These are phyloP conservation scores for Zootoca vivipara DNA, from an alignment of 2,113 vertebrate genomes.

Conservation along the genomic window DNA sequence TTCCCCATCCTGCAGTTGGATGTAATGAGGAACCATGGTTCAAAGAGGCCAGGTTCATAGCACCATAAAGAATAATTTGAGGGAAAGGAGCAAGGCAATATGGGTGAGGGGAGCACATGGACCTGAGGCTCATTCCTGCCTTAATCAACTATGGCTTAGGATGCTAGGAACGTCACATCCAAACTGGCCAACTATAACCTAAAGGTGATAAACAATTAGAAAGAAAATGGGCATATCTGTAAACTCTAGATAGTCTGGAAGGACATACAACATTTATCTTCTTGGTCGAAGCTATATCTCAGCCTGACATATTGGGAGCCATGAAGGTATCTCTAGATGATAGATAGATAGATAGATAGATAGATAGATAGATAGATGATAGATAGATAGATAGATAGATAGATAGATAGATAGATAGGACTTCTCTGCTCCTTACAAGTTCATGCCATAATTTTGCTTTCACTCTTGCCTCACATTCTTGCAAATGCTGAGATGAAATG, in stretches of 20 bases:
- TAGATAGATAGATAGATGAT: neutral
- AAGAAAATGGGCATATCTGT: constrained; percentile 10
- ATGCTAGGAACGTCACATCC: neutral
- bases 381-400: too few species aligned
- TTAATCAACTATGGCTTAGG: neutral
- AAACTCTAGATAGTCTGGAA: constrained; percentile 38
- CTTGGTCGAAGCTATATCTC: neutral
- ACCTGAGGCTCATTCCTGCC: neutral
- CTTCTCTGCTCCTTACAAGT: constrained; percentile 49
- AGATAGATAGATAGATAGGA: neutral
- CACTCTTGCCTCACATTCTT: constrained; percentile 51
- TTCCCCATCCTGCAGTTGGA: neutral
- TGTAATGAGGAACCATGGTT: neutral
- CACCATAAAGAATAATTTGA: neutral
- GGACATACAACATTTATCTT: constrained; percentile 39
- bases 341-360: too few species aligned
- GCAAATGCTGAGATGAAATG: constrained; percentile 56
- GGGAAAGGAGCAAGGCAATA: neutral
- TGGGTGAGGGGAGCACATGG: neutral
- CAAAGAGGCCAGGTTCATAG: neutral
- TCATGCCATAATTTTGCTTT: constrained; percentile 56
- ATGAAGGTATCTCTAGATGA: too few species aligned
- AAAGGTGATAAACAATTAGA: constrained; percentile 5
- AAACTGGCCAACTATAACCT: neutral
- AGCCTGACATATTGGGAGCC: constrained; percentile 6